These are phyloP conservation scores for Corythornis madagascariensis DNA, from an alignment of 2,113 vertebrate genomes.

Conservation along the genomic window DNA sequence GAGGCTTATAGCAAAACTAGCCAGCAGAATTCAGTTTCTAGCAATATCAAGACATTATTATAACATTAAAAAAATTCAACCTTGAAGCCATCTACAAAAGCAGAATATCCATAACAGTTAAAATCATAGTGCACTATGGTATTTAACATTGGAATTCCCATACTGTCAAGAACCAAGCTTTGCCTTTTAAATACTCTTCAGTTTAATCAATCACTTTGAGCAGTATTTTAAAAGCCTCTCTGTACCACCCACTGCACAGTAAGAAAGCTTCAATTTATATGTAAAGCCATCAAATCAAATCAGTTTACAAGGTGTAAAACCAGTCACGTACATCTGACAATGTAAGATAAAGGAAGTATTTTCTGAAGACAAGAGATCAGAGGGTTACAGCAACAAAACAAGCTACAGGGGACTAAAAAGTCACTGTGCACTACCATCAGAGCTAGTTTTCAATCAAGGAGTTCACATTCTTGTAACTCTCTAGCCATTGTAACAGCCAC, in stretches of 20 bases:
- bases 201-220: background rate
- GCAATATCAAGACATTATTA: background rate
- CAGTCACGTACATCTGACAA: background rate
- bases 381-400: background rate
- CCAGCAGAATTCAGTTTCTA: background rate
- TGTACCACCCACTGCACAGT: background rate
- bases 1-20: background rate
- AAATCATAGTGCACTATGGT: background rate
- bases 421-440: background rate
- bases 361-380: background rate
- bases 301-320: background rate
- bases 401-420: background rate
- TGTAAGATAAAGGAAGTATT: background rate
- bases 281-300: background rate
- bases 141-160: background rate
- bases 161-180: background rate
- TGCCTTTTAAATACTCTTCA: background rate
- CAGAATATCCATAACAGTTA: background rate
- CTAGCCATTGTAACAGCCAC: background rate
- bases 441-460: background rate
- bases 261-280: background rate
- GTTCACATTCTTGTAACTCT: background rate
- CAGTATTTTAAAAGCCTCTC: background rate
- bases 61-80: background rate
- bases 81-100: background rate